Percentiles rank a stretch among this genome's conserved stretches.
These are phyloP conservation scores for Leptothorax acervorum DNA, from an alignment of 2,888 invertebrate species.

Conservation along the genomic window DNA sequence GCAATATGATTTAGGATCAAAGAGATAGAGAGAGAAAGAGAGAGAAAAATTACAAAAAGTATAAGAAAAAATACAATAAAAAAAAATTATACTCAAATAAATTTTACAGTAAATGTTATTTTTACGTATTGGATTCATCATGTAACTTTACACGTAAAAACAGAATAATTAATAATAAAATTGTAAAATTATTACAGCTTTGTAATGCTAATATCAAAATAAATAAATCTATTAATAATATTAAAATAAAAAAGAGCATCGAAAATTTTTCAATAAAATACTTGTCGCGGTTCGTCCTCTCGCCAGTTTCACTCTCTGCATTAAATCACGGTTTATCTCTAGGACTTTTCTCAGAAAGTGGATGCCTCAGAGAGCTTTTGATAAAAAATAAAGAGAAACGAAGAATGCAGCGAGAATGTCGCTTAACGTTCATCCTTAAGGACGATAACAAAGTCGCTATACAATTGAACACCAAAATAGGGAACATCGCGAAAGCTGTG, in stretches of 20 bases:
- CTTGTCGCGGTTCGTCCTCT: not conserved
- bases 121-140: not conserved
- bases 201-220: not conserved
- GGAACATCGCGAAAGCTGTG: not conserved
- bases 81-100: not conserved
- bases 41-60: slow-evolving; percentile 4
- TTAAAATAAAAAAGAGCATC: not conserved
- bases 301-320: not conserved
- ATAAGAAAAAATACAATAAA: not conserved
- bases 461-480: slow-evolving; percentile 44
- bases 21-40: not conserved
- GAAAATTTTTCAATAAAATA: not conserved
- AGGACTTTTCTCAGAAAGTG: not conserved
- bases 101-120: not conserved
- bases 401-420: slow-evolving; percentile 8
- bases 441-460: slow-evolving; percentile 60
- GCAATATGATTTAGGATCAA: slow-evolving; percentile 4
- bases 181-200: not conserved
- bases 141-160: not conserved
- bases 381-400: slow-evolving; percentile 1
- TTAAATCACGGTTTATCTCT: not conserved
- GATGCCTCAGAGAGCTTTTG: not conserved
- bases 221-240: not conserved
- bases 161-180: not conserved
- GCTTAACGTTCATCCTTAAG: not conserved